phyloP scores from a whole-genome alignment of 2,797 vertebrate genomes.

The Nothura maculosa region DNA sequence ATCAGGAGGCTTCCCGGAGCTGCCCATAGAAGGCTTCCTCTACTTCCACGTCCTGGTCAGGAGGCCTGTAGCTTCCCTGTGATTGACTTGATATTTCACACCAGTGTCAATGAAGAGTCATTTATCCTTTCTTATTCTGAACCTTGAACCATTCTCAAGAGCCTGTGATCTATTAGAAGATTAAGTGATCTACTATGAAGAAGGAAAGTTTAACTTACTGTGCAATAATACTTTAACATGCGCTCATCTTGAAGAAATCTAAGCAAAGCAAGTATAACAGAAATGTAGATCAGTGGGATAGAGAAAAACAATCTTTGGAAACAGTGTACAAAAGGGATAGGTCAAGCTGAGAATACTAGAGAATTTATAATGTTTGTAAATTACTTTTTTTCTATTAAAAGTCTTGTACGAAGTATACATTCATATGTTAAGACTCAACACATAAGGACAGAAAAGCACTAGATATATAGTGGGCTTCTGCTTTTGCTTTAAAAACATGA shows the following conservation, averaged over 20 bases:
- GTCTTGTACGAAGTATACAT: not conserved
- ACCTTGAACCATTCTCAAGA: not conserved
- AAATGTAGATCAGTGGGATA: not conserved
- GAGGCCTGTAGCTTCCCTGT: not conserved
- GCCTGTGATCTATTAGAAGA: not conserved
- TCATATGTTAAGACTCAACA: not conserved
- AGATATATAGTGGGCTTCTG: fast-evolving
- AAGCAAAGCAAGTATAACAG: not conserved
- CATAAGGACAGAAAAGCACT: not conserved
- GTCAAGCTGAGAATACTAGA: not conserved
- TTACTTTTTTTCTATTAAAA: not conserved
- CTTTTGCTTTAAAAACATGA: not conserved
- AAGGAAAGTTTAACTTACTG: not conserved
- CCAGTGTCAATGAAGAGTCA: not conserved
- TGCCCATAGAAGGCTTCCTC: too few relatives aligned
- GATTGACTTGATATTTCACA: not conserved
- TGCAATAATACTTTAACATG: not conserved
- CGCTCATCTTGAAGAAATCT: not conserved
- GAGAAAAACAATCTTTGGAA: not conserved
- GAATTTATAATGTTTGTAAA: not conserved
- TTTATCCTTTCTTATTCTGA: not conserved
- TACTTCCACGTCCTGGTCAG: too few relatives aligned
- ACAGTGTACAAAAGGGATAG: not conserved
- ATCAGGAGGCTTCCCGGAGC: too few relatives aligned
- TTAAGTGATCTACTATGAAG: not conserved